phyloP scores from a whole-genome alignment of 1,140 invertebrate genomes.

The Hyphantria cunea region DNA sequence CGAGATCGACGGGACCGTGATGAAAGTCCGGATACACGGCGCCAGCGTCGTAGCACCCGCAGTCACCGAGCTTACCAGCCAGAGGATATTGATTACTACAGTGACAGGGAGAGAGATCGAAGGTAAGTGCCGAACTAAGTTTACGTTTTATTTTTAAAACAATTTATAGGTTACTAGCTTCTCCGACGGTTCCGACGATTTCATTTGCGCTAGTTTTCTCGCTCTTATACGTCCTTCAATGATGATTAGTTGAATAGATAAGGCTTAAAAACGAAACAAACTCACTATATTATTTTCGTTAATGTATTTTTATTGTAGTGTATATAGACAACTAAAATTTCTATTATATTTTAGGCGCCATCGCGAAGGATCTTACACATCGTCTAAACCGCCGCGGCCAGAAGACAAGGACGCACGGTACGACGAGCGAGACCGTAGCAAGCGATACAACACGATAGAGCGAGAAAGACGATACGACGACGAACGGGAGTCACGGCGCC shows the following conservation, averaged over 20 bases:
- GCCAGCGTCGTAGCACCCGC: conserved; percentile 53
- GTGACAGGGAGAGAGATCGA: conserved; percentile 68
- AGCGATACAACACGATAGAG: conserved; percentile 65
- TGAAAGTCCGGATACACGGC: conserved; percentile 50
- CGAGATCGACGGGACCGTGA: conserved; percentile 44
- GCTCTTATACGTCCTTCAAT: too few species aligned
- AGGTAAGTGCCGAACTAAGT: conserved; percentile 41
- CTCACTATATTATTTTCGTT: too few species aligned
- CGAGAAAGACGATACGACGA: conserved; percentile 66
- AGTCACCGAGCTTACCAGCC: conserved; percentile 73
- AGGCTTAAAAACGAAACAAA: not conserved
- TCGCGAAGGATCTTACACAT: conserved; percentile 73
- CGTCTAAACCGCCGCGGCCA: conserved; percentile 69
- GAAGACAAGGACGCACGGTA: conserved; percentile 75
- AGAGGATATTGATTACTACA: conserved; percentile 80
- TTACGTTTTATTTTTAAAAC: too few species aligned
- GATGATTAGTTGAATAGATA: not conserved
- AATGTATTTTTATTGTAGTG: not conserved
- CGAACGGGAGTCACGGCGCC: conserved; percentile 50
- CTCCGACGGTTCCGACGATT: too few species aligned
- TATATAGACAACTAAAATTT: too few species aligned
- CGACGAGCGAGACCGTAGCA: conserved; percentile 50
- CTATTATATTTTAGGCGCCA: conserved; percentile 49
- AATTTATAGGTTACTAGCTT: too few species aligned
- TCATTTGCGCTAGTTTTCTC: too few species aligned